These are phyloP conservation scores for Phymatocera aterrima DNA, from an alignment of 2,888 invertebrate genomes.

Conservation along the genomic window DNA sequence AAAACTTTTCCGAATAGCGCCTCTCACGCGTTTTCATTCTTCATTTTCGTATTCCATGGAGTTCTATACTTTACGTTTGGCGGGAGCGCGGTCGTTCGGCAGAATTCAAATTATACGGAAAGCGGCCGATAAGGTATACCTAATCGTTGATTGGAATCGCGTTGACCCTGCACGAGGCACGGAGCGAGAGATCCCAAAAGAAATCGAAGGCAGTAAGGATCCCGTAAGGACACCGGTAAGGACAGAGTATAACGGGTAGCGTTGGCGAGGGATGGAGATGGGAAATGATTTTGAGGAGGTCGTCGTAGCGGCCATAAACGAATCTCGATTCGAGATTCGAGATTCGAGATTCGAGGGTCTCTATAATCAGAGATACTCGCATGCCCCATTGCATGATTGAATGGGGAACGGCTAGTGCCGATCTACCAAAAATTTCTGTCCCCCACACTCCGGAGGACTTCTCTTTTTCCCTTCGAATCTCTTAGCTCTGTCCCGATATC, in stretches of 20 bases:
- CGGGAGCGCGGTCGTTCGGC: constrained; percentile 27
- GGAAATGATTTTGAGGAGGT: constrained; percentile 37
- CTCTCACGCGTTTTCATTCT: not conserved
- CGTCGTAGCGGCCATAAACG: constrained; percentile 19
- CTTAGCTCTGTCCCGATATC: constrained; percentile 10
- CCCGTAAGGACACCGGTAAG: constrained; percentile 17
- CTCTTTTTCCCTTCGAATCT: not conserved
- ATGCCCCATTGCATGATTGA: constrained; percentile 46
- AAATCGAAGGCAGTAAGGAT: constrained; percentile 36
- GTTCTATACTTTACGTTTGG: constrained; percentile 11
- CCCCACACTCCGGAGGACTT: constrained; percentile 5
- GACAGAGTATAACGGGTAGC: not conserved
- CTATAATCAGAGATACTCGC: constrained; percentile 45
- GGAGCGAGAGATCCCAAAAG: constrained; percentile 31
- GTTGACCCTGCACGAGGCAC: constrained; percentile 31
- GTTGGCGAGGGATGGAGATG: constrained; percentile 18
- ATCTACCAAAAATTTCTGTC: constrained; percentile 4
- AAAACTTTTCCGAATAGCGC: not conserved
- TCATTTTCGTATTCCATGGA: not conserved
- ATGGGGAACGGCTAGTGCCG: constrained; percentile 28
- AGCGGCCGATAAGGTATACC: constrained; percentile 34
- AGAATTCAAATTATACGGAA: constrained; percentile 39
- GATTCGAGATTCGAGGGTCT: too few species aligned
- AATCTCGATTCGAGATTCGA: constrained; percentile 37
- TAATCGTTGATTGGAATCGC: constrained; percentile 44